phyloP scores from a whole-genome alignment of 2,113 vertebrate genomes.

The Periophthalmus modestus region DNA sequence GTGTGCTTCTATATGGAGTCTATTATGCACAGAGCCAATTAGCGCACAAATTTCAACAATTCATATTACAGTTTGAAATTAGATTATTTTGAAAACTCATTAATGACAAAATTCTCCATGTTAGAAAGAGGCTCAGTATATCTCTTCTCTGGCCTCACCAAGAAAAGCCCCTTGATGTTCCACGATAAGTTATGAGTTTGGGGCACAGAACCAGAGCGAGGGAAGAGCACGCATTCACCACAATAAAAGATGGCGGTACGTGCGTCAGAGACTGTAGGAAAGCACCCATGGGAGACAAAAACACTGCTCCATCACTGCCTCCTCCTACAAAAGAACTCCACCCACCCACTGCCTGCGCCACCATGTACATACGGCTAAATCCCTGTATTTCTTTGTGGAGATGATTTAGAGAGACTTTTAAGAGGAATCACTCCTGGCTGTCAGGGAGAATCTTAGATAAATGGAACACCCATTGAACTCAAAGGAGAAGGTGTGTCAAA shows the following conservation, averaged over 20 bases:
- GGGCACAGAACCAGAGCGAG: conserved; percentile 44
- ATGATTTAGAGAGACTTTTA: conserved; percentile 71
- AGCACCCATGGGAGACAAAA: conserved; percentile 30
- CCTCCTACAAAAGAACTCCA: conserved; percentile 61
- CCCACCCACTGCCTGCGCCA: conserved; percentile 51
- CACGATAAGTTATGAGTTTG: conserved; percentile 20
- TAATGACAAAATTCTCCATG: not conserved
- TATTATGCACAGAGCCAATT: no score
- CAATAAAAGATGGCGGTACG: conserved; percentile 30
- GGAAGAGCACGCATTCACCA: conserved; percentile 48
- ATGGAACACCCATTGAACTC: conserved; percentile 66
- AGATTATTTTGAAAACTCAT: no score
- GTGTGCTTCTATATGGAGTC: no score
- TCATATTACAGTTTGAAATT: no score
- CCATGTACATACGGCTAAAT: conserved; percentile 65
- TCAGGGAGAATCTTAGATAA: conserved; percentile 69
- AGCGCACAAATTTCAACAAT: no score
- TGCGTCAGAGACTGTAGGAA: conserved; percentile 35
- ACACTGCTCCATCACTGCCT: conserved; percentile 62
- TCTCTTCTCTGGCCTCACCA: not conserved
- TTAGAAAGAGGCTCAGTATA: not conserved
- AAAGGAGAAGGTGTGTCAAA: conserved; percentile 44
- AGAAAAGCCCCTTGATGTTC: not conserved
- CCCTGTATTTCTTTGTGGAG: conserved; percentile 62
- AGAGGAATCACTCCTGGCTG: conserved; percentile 58